Evolutionary conservation across 1,140 invertebrate species (phyloP).

Genomic region (Bursaphelenchus mucronatus): DNA sequence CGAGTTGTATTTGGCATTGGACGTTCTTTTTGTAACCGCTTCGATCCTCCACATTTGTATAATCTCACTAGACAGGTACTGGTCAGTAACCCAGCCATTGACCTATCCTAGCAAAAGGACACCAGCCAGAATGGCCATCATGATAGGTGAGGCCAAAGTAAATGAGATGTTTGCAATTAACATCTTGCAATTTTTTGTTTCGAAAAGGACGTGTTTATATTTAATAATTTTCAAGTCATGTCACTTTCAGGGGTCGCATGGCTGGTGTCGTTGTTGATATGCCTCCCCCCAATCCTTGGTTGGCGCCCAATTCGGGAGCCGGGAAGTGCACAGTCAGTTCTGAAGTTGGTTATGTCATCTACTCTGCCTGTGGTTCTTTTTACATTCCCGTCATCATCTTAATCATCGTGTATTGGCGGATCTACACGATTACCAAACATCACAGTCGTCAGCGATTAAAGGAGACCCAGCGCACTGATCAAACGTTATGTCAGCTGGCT

Average conservation of each 20-base stretch:
- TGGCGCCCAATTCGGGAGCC: conserved; percentile 68
- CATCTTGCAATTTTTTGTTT: conserved; percentile 63
- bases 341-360: conserved; percentile 65
- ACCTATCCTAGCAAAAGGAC: conserved; percentile 67
- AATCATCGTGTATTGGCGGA: conserved; percentile 64
- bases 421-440: conserved; percentile 62
- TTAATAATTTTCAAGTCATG: too few relatives aligned
- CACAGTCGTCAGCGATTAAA: conserved; percentile 60
- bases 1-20: conserved; percentile 64
- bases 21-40: conserved; percentile 69
- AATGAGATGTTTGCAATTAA: conserved; percentile 43
- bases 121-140: conserved; percentile 65
- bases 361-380: conserved; percentile 63
- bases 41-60: conserved; percentile 69
- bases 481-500: conserved; percentile 46
- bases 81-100: conserved; percentile 67
- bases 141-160: conserved; percentile 62
- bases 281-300: conserved; percentile 87
- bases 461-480: conserved; percentile 55
- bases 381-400: conserved; percentile 65
- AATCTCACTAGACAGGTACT: conserved; percentile 62
- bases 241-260: conserved; percentile 71
- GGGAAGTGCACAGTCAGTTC: conserved; percentile 61
- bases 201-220: conserved; percentile 64
- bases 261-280: conserved; percentile 86